phyloP scores from a whole-genome alignment of 2,797 vertebrate genomes.

The Intellagama lesueurii region DNA sequence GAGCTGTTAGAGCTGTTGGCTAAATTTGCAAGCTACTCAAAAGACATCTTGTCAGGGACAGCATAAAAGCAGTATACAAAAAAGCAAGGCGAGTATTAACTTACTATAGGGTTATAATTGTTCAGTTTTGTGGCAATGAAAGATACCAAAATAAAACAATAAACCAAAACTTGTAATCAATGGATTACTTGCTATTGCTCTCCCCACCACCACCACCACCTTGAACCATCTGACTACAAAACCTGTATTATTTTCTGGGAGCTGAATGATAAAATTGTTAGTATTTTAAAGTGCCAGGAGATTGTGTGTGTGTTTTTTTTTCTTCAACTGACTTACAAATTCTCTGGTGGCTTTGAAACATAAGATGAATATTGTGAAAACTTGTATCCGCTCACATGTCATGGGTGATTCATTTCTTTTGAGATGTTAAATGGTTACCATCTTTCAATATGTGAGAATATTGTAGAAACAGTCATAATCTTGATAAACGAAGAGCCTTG shows the following conservation, averaged over 20 bases:
- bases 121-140: neutral
- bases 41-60: neutral
- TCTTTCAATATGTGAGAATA: neutral
- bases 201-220: no score
- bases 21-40: neutral
- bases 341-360: neutral
- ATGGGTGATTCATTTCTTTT: conserved; percentile 15
- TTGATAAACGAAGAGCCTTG: no score
- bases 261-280: neutral
- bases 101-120: neutral
- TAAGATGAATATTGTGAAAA: conserved; percentile 25
- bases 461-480: conserved; percentile 2
- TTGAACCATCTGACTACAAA: neutral
- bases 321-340: neutral
- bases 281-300: neutral
- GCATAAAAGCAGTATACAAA: neutral
- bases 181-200: neutral
- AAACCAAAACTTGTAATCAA: neutral
- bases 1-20: neutral
- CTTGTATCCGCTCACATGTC: conserved; percentile 17
- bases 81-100: neutral
- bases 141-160: neutral
- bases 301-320: neutral
- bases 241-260: neutral
- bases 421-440: neutral